Evolutionary conservation across 1,140 invertebrate species (phyloP), one percentile per base, ranked within the genome.

Genomic region (Aporrectodea caliginosa): DNA sequence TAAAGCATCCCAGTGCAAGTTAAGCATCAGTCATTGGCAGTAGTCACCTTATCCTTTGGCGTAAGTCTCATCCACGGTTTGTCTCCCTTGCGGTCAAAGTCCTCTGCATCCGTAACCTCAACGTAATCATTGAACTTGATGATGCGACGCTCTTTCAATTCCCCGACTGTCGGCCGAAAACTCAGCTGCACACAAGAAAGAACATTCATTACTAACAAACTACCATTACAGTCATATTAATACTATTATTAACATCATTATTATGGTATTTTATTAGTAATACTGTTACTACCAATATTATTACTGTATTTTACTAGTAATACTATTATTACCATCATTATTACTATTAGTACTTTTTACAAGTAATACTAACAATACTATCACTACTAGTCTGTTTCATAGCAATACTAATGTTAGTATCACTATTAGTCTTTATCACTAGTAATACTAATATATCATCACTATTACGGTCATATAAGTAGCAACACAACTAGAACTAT

Each of bases 111-210:
- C 73, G 97, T 99, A 82, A 99, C 96, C 91, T 99, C 98, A 84
- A 99, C 97, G 90, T 99, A 99, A 89, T 99, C 98, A 88, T 97
- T 99, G 90, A 99, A 99, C 84, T 97, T 93, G 83, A 99, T 99
- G 86, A 99, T 99, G 91, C 99, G 99, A 89, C 98, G 95, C 85
- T 99, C 96, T 88, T 97, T 98, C 27, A 99, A 91, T 90, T 99
- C 97, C 85, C 98, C 96, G 83, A 99, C 95, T n/a, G 97, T 99
- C 77, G 98, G 98, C 85, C 98, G 92, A 90, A 99, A 99, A 88
- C 96, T 98, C 81, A 99, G 91, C 90, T 91, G n/a, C n/a, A n/a
- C n/a, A n/a, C n/a, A n/a, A n/a, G n/a, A n/a, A n/a, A n/a, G n/a
- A n/a, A n/a, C n/a, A n/a, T n/a, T n/a, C n/a, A n/a, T n/a, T n/a